A percentile compares a stretch with the other conserved stretches of the same genome.
These are phyloP conservation scores for Germaria angustata DNA, from an alignment of 2,888 invertebrate species.

Conservation along the genomic window DNA sequence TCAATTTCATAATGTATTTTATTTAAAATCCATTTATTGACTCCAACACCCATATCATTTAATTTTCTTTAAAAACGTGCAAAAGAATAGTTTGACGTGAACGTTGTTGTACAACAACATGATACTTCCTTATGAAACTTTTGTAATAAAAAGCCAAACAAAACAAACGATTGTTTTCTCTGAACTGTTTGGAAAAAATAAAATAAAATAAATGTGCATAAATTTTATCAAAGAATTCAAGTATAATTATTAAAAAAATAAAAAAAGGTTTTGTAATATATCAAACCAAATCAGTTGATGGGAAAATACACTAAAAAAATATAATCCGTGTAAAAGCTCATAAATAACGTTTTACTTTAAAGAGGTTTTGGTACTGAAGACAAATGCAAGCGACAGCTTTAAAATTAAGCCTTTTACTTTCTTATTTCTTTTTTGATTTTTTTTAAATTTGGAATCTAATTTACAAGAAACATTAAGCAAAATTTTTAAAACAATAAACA, in stretches of 20 bases:
- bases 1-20: no score
- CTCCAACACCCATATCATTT: neutral
- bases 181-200: neutral
- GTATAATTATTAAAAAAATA: neutral
- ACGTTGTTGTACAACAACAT: neutral
- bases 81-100: neutral
- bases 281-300: neutral
- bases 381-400: no score
- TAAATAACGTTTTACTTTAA: no score
- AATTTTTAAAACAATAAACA: no score
- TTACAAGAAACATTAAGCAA: no score
- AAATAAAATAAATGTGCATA: conserved; percentile 28
- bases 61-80: neutral
- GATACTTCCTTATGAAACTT: neutral
- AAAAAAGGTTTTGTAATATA: neutral
- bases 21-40: no score
- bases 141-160: neutral
- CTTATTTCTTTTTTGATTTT: no score
- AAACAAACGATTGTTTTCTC: neutral
- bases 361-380: no score
- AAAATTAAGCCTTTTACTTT: no score
- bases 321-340: neutral
- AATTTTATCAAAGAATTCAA: neutral
- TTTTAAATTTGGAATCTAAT: no score
- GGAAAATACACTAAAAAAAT: neutral